Percentiles rank a stretch among this genome's conserved stretches.
phyloP scores from a whole-genome alignment of 2,113 vertebrate species.

The Alligator sinensis region DNA sequence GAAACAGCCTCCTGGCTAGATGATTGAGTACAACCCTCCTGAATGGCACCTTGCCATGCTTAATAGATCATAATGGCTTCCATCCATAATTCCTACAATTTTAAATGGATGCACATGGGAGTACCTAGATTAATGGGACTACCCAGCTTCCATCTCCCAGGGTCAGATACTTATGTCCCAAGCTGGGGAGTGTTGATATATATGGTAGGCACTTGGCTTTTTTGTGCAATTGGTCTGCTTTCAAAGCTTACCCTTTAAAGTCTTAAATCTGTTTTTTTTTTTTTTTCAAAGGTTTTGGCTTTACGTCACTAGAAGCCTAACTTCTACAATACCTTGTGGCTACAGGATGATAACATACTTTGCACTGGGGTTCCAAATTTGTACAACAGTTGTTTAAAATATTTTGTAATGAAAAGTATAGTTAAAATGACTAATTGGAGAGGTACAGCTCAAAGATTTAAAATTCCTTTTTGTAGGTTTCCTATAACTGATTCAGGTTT shows the following conservation, averaged over 20 bases:
- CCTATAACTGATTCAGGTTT: background rate
- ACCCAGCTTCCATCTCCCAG: background rate
- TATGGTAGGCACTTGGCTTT: background rate
- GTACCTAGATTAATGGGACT: constrained; percentile 60
- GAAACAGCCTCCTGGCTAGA: constrained; percentile 44
- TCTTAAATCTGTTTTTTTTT: background rate
- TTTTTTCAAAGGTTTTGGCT: background rate
- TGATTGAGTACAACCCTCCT: constrained; percentile 59
- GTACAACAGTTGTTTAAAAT: background rate
- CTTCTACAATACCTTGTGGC: background rate
- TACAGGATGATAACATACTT: background rate
- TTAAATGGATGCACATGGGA: constrained; percentile 67
- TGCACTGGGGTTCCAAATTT: background rate
- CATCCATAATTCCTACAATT: constrained; percentile 60
- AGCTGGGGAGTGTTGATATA: background rate
- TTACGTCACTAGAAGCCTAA: background rate
- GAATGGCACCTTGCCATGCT: constrained; percentile 64
- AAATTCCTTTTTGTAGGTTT: background rate
- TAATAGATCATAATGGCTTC: constrained; percentile 67
- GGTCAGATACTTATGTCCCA: background rate
- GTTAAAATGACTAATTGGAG: background rate
- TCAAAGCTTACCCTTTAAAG: background rate
- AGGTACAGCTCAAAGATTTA: background rate
- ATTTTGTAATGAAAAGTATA: background rate
- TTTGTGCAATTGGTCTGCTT: background rate